Conservation (phyloP, 2,113 vertebrate genomes). For the Scytalopus superciliaris region DNA sequence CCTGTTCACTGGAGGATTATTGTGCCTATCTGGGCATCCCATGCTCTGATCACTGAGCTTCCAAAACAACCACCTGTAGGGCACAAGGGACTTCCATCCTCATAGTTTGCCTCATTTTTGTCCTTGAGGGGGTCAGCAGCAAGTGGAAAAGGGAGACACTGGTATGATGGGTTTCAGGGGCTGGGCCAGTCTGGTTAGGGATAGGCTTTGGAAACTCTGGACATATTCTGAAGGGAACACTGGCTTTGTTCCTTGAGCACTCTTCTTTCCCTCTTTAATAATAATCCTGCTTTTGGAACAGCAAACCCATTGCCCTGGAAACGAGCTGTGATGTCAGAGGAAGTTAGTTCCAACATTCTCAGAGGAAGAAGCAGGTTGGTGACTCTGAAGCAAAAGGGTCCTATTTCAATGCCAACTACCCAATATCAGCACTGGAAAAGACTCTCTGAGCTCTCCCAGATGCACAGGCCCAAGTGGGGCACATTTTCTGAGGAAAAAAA, state of each 20-base stretch:
- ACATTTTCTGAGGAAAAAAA: background rate
- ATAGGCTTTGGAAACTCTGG: rapidly evolving
- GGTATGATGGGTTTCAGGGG: background rate
- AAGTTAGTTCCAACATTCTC: background rate
- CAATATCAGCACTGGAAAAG: background rate
- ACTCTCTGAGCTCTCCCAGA: background rate
- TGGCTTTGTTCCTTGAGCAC: background rate
- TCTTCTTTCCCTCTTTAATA: background rate
- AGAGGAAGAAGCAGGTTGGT: background rate
- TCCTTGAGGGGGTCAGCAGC: background rate
- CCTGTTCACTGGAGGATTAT: rapidly evolving
- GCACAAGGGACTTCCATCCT: background rate
- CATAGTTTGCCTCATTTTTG: rapidly evolving
- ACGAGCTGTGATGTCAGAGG: constrained; percentile 22
- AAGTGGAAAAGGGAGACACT: background rate
- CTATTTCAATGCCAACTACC: background rate
- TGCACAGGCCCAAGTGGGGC: background rate
- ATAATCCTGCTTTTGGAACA: background rate
- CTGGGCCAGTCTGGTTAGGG: background rate
- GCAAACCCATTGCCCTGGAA: constrained; percentile 13
- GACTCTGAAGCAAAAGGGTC: background rate
- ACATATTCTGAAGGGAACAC: background rate
- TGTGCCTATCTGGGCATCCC: background rate
- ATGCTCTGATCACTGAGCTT: background rate
- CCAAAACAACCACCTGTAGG: background rate